Base-by-base conservation (phyloP, 2,888 invertebrate species). In the Pollenia angustigena region DNA sequence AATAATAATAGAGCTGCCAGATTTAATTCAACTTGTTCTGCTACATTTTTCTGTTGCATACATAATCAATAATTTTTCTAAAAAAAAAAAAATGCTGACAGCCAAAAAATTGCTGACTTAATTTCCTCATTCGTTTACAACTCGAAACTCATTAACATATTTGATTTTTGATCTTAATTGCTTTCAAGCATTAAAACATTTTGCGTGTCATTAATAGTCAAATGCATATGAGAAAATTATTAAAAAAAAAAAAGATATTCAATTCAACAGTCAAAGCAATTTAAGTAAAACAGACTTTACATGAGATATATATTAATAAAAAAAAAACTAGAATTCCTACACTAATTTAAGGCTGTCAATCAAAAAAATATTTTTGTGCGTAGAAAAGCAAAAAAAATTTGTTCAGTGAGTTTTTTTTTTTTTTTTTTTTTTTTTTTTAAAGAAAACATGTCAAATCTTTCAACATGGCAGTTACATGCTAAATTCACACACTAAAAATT, bases 281-380 rank as follows among this genome's bases (percentile, higher is more conserved):
- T 46, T 48, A 79, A 48, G 46, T 9, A 14, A 68, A 52, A 58
- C n/a, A 60, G 23, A 76, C 52, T 11, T 58, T 10, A 16, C 42
- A 44, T 16, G 7, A n/a, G 16, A 64, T 9, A 62, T 62, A 16
- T 62, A 32, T 32, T 6, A 32, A 6, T 32, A 32, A 69, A 60
- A 48, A 50, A 50, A 56, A 83, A 78, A 68, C 60, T 85, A 62
- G 48, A 80, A 69, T 68, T 68, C 44, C 66, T 44, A 79, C 68
- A 74, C 48, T 75, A 60, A 85, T 75, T 85, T 72, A 54, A 80
- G 75, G 16, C 62, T 85, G 85, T 75, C 85, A 81, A 76, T 81
- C 75, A 81, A 32, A 75, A 75, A 79, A 6, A 6, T 32, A 6
- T 32, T 32, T 32, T 32, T 66, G 11, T 12, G 23, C n/a, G 9